Conservation (phyloP, 1,140 invertebrate species). For the Drosophila insularis region DNA sequence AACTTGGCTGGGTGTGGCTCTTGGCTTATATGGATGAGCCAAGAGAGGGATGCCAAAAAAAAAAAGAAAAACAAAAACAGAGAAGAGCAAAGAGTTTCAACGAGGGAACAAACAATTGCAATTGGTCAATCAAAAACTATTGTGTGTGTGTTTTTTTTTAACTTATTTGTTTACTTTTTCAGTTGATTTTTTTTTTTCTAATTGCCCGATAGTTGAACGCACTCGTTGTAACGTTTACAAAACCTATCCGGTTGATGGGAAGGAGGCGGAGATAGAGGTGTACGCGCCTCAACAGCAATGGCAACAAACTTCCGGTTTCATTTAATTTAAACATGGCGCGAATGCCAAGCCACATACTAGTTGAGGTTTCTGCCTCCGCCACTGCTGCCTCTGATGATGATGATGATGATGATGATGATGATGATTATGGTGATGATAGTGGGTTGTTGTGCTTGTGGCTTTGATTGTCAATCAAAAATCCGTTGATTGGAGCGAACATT, state of each 20-base stretch:
- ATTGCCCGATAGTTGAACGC: slow-evolving; percentile 13
- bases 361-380: slow-evolving; percentile 1
- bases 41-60: too few species aligned
- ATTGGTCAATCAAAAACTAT: slow-evolving; percentile 14
- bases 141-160: not conserved
- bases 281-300: slow-evolving; percentile 8
- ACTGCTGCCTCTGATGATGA: not conserved
- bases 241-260: slow-evolving; percentile 8
- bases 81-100: not conserved
- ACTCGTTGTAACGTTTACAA: slow-evolving; percentile 16
- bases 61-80: too few species aligned
- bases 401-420: not conserved
- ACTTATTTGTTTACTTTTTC: not conserved
- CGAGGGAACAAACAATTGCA: not conserved
- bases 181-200: not conserved
- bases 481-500: slow-evolving; percentile 13
- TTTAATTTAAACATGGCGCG: slow-evolving; percentile 18
- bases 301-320: slow-evolving; percentile 18
- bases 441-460: slow-evolving; percentile 15
- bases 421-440: slow-evolving; percentile 10
- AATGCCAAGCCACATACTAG: slow-evolving; percentile 17
- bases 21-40: not conserved
- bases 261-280: not conserved
- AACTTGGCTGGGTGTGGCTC: slow-evolving; percentile 11
- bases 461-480: slow-evolving; percentile 23